These are phyloP conservation scores for Synanthedon vespiformis DNA, from an alignment of 2,888 invertebrate genomes.

Conservation along the genomic window DNA sequence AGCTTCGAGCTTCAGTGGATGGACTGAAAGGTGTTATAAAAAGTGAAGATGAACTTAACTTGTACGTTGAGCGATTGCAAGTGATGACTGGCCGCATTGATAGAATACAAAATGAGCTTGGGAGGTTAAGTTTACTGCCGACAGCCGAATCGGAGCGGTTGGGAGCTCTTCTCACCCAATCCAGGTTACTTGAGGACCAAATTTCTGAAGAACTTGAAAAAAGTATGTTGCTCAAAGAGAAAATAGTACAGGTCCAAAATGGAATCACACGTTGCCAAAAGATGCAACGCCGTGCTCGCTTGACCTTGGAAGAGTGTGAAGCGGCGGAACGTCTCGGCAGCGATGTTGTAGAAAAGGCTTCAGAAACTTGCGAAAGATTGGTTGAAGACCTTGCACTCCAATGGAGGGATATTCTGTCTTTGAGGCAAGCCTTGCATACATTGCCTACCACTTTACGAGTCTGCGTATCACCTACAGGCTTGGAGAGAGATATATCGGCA, in stretches of 20 bases:
- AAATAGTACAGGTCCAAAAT: constrained; percentile 77
- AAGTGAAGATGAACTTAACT: constrained; percentile 83
- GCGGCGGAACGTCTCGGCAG: constrained; percentile 78
- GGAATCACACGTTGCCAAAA: constrained; percentile 78
- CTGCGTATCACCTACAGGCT: constrained; percentile 80
- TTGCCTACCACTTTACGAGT: constrained; percentile 80
- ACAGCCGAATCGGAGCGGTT: constrained; percentile 83
- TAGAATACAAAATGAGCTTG: constrained; percentile 83
- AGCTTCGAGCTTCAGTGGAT: constrained; percentile 77
- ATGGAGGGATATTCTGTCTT: constrained; percentile 83
- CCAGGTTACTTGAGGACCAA: constrained; percentile 77
- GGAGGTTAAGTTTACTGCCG: constrained; percentile 79
- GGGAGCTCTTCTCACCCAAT: constrained; percentile 76
- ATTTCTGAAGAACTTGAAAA: constrained; percentile 84
- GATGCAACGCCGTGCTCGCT: constrained; percentile 74
- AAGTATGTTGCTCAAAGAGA: constrained; percentile 79
- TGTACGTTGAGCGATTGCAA: constrained; percentile 85
- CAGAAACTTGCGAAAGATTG: constrained; percentile 78
- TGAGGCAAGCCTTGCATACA: constrained; percentile 82
- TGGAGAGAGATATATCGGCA: constrained; percentile 81
- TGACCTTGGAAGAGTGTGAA: constrained; percentile 80
- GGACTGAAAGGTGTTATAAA: constrained; percentile 83
- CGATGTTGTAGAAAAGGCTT: constrained; percentile 81
- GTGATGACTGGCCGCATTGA: constrained; percentile 81
- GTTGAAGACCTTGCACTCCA: constrained; percentile 77